Conservation (phyloP, 92 coral and sea anemone species). For the Palythoa heliodiscus region DNA sequence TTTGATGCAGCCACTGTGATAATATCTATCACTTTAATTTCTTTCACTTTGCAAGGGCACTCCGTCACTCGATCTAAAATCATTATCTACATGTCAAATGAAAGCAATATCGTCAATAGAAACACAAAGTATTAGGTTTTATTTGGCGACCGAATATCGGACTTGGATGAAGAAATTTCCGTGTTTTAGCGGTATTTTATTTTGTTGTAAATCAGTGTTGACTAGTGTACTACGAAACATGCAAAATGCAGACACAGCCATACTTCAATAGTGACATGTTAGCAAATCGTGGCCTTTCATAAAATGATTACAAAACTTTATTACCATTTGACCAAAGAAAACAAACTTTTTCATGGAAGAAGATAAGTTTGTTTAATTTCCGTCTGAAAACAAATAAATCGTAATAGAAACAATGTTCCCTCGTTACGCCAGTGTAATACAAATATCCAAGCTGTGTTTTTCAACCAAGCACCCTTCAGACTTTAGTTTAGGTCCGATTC, state of each 20-base stretch:
- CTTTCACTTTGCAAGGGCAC: not conserved
- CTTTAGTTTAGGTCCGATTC: no score
- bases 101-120: not conserved
- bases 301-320: slow-evolving; percentile 16
- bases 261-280: not conserved
- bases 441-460: not conserved
- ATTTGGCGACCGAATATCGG: not conserved
- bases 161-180: not conserved
- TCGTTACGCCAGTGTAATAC: not conserved
- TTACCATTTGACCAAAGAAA: slow-evolving; percentile 28
- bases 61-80: not conserved
- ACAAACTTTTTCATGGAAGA: not conserved
- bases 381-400: slow-evolving; percentile 4
- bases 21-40: not conserved
- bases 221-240: not conserved
- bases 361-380: slow-evolving; percentile 25
- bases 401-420: not conserved
- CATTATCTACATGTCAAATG: not conserved
- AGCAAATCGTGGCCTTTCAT: not conserved
- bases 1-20: not conserved
- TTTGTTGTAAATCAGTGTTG: not conserved
- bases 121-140: not conserved
- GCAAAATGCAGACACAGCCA: not conserved
- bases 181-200: not conserved
- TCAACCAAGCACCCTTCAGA: not conserved